Base-by-base conservation (phyloP, 2,113 vertebrate species). In the Isurus oxyrinchus region DNA sequence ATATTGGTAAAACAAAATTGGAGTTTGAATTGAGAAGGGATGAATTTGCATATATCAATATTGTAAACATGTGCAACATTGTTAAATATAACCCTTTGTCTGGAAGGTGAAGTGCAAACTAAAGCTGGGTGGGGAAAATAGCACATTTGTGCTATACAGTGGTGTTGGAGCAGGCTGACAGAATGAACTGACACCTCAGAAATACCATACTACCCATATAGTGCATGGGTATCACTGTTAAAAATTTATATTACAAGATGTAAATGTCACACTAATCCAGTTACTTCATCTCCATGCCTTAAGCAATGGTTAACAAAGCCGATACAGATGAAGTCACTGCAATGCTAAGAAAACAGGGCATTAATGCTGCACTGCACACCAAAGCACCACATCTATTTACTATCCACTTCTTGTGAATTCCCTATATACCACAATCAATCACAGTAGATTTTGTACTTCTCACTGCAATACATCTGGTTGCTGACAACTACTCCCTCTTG, bases 361-460 rank as follows among this genome's bases (percentile, higher is more conserved):
- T 98, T 96, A 97, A 97, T 97, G 97, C 97, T 98, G 98, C 96
- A 98, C 97, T 44, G 97, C 97, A 96, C 96, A 63, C 96, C 96
- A 97, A 97, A 97, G 97, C 97, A 97, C 96, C 97, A 97, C 96
- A 96, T 90, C 96, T 96, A 97, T 94, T 63, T 96, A 53, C 25
- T 14, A 55, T 53, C 66, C 63, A 14, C n/a, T 53, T 61, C 27
- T 35, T 49, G 67, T 55, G 67, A 95, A 55, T 49, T 66, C 44
- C 90, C 96, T 40, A 53, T 23, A 69, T 63, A 72, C 72, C 93
- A 97, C 86, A 57, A 95, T 98, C 98, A 99, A 97, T 99, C 99
- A 97, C 99, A 99, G 98, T 98, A 99, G 97, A 99, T 98, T 98
- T 99, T 99, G 97, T 99, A 99, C 97, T 99, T 99, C 98, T 99